Conservation (phyloP, 2,797 vertebrate genomes). For the Rhinichthys osculus region DNA sequence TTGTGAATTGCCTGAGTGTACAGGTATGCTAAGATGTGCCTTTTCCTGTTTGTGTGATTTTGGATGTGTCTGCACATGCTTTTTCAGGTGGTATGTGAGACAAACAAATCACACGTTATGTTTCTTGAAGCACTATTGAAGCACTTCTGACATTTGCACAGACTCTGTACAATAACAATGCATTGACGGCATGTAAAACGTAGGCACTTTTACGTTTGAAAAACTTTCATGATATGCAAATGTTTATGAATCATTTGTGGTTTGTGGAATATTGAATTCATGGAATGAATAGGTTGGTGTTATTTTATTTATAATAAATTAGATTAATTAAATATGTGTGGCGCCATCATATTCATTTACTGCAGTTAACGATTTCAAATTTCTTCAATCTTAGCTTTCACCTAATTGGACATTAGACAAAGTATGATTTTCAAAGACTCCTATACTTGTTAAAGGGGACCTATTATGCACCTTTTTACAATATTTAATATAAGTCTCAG, state of each 20-base stretch:
- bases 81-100: background rate
- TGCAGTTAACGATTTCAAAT: background rate
- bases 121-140: background rate
- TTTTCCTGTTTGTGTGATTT: background rate
- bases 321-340: background rate
- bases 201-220: background rate
- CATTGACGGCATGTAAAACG: background rate
- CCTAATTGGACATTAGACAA: background rate
- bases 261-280: background rate
- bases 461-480: too few relatives aligned
- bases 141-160: background rate
- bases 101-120: background rate
- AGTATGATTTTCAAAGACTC: background rate
- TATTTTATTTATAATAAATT: background rate
- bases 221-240: background rate
- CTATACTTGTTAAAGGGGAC: background rate
- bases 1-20: background rate
- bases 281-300: background rate
- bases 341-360: background rate
- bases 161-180: background rate
- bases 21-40: background rate
- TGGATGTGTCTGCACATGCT: constrained; percentile 33
- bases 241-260: background rate
- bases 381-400: too few relatives aligned
- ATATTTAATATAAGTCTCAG: too few relatives aligned